phyloP scores from a whole-genome alignment of 2,113 vertebrate species.

The Semnornis frantzii region DNA sequence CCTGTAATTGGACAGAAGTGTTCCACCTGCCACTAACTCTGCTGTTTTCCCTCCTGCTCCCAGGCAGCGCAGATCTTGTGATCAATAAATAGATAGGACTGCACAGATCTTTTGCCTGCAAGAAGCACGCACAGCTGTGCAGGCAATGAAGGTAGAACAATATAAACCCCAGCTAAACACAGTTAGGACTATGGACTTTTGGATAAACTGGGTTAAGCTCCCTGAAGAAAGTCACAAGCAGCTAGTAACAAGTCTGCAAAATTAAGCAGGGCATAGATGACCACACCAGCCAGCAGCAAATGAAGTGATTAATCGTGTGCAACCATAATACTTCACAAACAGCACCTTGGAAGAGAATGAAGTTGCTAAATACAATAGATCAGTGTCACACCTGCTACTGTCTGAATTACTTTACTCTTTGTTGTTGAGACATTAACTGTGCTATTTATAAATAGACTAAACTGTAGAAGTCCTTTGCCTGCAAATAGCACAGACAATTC shows the following conservation, averaged over 20 bases:
- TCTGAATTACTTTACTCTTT: neutral
- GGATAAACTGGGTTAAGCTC: slow-evolving; percentile 18
- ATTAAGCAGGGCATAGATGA: neutral
- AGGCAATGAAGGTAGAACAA: neutral
- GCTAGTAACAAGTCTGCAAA: slow-evolving; percentile 4
- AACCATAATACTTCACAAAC: neutral
- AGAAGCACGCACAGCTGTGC: slow-evolving; percentile 39
- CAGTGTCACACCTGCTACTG: slow-evolving; percentile 26
- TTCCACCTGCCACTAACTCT: neutral
- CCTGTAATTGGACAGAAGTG: neutral
- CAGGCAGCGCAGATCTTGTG: neutral
- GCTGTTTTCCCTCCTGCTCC: slow-evolving; percentile 25
- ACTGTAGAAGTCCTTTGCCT: neutral
- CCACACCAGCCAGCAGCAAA: neutral
- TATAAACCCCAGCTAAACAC: neutral
- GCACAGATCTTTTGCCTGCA: neutral
- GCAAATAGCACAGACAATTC: neutral
- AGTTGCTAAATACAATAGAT: slow-evolving; percentile 22
- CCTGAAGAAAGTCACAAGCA: neutral
- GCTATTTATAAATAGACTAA: slow-evolving; percentile 41
- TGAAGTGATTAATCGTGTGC: slow-evolving; percentile 11
- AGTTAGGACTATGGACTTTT: neutral
- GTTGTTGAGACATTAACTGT: slow-evolving; percentile 14
- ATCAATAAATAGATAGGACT: slow-evolving; percentile 42
- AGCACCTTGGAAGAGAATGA: neutral